phyloP scores from a whole-genome alignment of 35 echinoderm and acorn worm species.

The Patiria miniata region DNA sequence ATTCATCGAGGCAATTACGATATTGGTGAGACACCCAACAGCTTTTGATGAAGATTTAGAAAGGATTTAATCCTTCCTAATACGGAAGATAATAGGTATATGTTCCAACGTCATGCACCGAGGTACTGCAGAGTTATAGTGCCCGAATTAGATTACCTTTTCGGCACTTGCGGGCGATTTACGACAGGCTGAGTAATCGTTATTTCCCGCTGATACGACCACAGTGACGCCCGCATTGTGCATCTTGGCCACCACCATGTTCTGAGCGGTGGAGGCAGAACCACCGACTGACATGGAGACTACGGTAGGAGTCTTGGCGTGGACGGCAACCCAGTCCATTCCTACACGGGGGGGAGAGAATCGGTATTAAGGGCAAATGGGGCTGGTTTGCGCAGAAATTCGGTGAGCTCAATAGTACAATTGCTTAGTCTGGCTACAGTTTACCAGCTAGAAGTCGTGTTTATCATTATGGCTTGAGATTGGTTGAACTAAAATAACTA shows the following conservation, averaged over 20 bases:
- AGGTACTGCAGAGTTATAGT: too few relatives aligned
- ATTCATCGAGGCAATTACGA: neutral
- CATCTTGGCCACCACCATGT: slow-evolving; percentile 30
- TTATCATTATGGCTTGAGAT: too few relatives aligned
- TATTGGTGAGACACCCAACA: neutral
- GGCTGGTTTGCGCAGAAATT: too few relatives aligned
- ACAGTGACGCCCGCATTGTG: slow-evolving; percentile 35
- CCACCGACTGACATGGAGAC: slow-evolving; percentile 75
- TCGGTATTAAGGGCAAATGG: too few relatives aligned
- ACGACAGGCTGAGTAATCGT: slow-evolving; percentile 45
- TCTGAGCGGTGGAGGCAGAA: neutral
- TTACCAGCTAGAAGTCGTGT: too few relatives aligned
- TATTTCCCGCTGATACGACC: slow-evolving; percentile 65
- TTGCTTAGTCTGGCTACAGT: too few relatives aligned
- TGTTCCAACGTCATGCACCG: too few relatives aligned
- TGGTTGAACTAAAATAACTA: too few relatives aligned
- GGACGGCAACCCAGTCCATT: slow-evolving; percentile 30
- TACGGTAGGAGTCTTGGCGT: slow-evolving; percentile 28
- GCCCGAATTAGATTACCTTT: slow-evolving; percentile 48
- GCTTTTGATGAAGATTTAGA: neutral
- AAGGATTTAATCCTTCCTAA: too few relatives aligned
- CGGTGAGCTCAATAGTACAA: too few relatives aligned
- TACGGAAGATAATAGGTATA: too few relatives aligned
- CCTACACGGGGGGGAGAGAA: slow-evolving; percentile 17
- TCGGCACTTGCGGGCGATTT: slow-evolving; percentile 65